Conservation (phyloP, 2,888 invertebrate species). For the Ochropleura plecta region DNA sequence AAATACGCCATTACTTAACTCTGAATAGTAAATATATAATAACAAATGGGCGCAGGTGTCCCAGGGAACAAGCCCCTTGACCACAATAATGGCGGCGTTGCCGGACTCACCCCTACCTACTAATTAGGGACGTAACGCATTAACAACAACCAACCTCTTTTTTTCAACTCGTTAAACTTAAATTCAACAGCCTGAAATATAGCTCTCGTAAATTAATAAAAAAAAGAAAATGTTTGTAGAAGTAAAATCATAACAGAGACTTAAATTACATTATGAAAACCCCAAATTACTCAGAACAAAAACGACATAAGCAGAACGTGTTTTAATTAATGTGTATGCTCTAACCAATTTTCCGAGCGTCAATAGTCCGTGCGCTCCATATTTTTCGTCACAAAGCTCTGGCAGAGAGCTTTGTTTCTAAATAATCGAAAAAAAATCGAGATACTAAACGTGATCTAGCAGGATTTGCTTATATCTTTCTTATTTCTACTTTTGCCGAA, state of each 20-base stretch:
- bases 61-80: constrained; percentile 63
- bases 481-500: constrained; percentile 83
- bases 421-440: constrained; percentile 80
- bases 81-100: constrained; percentile 69
- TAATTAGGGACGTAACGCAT: constrained; percentile 71
- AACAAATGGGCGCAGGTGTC: constrained; percentile 67
- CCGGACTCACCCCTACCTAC: constrained; percentile 63
- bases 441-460: constrained; percentile 82
- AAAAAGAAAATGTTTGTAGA: constrained; percentile 31
- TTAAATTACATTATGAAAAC: constrained; percentile 48
- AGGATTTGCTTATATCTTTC: constrained; percentile 86
- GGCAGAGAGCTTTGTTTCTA: constrained; percentile 64
- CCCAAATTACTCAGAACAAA: constrained; percentile 53
- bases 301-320: constrained; percentile 50
- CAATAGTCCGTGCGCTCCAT: constrained; percentile 58
- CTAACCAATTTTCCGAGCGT: constrained; percentile 52
- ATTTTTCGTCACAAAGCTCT: constrained; percentile 66
- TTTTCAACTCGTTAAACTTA: constrained; percentile 68
- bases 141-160: constrained; percentile 65
- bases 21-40: constrained; percentile 51
- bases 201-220: constrained; percentile 45
- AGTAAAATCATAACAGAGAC: constrained; percentile 50
- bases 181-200: constrained; percentile 59
- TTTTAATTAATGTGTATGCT: constrained; percentile 62
- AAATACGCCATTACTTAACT: constrained; percentile 39